Evolutionary conservation across 2,113 vertebrate species (phyloP).

Genomic region (Zosterops japonicus): DNA sequence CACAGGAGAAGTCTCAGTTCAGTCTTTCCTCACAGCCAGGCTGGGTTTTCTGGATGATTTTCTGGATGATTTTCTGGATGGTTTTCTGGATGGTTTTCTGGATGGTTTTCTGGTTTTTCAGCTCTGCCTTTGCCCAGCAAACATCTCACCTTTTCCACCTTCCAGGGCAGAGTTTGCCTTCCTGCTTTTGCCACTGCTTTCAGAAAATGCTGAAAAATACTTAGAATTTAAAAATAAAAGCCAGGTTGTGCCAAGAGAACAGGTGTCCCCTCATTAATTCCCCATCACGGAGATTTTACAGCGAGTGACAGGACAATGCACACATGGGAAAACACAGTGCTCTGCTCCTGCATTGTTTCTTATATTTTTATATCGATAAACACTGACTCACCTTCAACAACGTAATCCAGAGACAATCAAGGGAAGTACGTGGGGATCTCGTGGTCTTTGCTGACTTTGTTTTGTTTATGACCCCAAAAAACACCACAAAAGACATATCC

Average conservation of each 20-base stretch:
- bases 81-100: neutral
- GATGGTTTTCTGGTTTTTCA: too few species aligned
- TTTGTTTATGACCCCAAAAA: constrained; percentile 21
- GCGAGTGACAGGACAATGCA: neutral
- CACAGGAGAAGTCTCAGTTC: neutral
- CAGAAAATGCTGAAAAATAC: neutral
- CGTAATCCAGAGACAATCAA: constrained; percentile 19
- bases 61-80: neutral
- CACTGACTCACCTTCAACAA: constrained; percentile 55
- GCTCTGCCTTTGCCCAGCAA: neutral
- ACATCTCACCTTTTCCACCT: neutral
- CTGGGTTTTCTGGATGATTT: neutral
- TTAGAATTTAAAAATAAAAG: neutral
- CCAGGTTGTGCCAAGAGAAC: neutral
- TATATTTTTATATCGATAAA: constrained; percentile 32
- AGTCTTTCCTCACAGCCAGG: neutral
- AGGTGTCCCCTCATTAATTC: constrained; percentile 10
- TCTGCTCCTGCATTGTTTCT: constrained; percentile 42
- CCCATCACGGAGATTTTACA: neutral
- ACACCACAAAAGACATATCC: neutral
- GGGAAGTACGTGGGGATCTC: constrained; percentile 48
- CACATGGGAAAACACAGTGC: neutral
- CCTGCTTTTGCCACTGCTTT: neutral
- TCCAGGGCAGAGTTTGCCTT: neutral
- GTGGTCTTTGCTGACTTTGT: neutral